Base-by-base conservation (phyloP, 2,113 vertebrate genomes). In the Miniopterus natalensis region DNA sequence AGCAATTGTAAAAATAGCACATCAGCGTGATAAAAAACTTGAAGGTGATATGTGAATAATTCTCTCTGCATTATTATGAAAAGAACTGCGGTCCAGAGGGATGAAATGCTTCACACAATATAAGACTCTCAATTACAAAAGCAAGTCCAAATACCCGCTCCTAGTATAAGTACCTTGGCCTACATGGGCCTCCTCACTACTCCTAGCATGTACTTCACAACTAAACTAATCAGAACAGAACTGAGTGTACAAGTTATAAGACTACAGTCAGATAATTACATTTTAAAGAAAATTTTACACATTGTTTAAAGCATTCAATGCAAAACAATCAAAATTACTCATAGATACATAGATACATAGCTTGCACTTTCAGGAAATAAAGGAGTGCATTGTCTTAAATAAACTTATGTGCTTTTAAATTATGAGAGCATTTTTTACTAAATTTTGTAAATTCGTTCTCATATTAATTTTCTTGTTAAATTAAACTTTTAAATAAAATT, bases 401-500 rank as follows among this genome's bases (percentile, higher is more conserved):
- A 36, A 6, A 45, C 2, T 3, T 23, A 6, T 7, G 20, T 25
- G 51, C 5, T 18, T 77, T 90, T 90, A 77, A 47, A 1, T 63
- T 40, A 75, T 73, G 4, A 36, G 5, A 70, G 1, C n/a, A 65
- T 21, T 47, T 71, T 88, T 70, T 40, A 61, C 2, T 74, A 80
- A 89, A 79, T 73, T 81, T 90, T 83, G 3, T 20, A 74, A 42
- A 85, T 53, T 15, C 31, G 0, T 40, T 78, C 8, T 42, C 42
- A 2, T 51, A 29, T 83, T 88, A 84, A 51, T 73, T 75, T 25
- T 88, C 14, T 20, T 59, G 74, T 36, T 70, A 31, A 75, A 65
- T 66, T 74, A 86, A 65, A 89, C 5, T 20, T 31, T 80, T 71
- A 59, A 91, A 31, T 47, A 84, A 91, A 23, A 53, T 53, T 53